Base-by-base conservation (phyloP, 2,888 invertebrate genomes). In the Campoplex nolae region DNA sequence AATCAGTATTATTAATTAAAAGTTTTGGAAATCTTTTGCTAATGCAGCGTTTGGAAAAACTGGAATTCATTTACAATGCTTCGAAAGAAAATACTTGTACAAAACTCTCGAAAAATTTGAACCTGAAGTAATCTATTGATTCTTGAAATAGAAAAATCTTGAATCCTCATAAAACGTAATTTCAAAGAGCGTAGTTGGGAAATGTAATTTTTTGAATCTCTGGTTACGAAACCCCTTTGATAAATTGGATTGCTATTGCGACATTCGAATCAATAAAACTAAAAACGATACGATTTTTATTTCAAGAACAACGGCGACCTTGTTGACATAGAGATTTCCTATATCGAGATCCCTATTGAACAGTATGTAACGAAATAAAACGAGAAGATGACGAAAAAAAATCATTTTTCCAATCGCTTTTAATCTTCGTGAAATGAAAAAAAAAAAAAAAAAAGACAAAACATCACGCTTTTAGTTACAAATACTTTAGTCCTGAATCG, bases 141-240 rank as follows among this genome's bases (percentile, higher is more conserved):
- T 23, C 23, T 23, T 16, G 7, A 35, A 32, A 51, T 18, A 51
- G 18, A n/a, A 32, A 51, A 45, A 32, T 35, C 48, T 51, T 48
- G 11, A 51, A 71, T 51, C n/a, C 35, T 51, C 18, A 28, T 51
- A 71, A 18, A 51, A 51, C 32, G n/a, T 6, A 1, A 32, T 11
- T 71, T n/a, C 1, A 11, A 62, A 6, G n/a, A 23, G 68, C 9
- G 11, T 45, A 32, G 48, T 48, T 28, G 4, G 11, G 23, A 48
- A 45, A 70, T 28, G 28, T 28, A 2, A 28, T 48, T 51, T 18
- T 51, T 18, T 32, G 32, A 48, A 18, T 51, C 32, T 71, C 32
- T 51, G 48, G 48, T 51, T 48, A 51, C 71, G 71, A 48, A 32
- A 45, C 51, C 32, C 51, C 32, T 32, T 71, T 32, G 71, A 71